Evolutionary conservation across 2,888 invertebrate genomes (phyloP), one percentile per base, ranked within the genome.

Genomic region (Halictus ligatus): DNA sequence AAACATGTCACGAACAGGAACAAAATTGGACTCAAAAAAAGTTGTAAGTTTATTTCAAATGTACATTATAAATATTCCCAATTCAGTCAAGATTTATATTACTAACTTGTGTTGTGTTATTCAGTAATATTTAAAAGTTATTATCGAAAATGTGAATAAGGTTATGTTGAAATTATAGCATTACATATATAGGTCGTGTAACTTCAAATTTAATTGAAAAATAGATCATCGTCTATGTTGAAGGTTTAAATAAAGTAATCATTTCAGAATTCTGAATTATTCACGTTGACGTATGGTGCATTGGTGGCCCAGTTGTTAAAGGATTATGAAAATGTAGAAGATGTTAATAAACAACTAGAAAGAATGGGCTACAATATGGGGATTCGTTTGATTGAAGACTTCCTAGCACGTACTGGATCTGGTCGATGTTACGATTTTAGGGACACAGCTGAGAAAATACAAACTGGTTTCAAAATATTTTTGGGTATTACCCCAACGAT

Each of bases 281-380:
- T 99, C 91, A 99, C 99, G 10, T 96, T 99, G 75, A 99, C 99
- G 0, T 99, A 99, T 95, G 99, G 99, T 69, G 98, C 99, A 5
- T 96, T 99, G 86, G 99, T 99, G 0, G 98, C 99, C 4, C 99
- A 99, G 96, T 97, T 99, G 96, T 96, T 99, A 35, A 98, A 99
- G 95, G 99, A 99, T 95, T 98, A 98, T 92, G 99, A 99, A 94
- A 99, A 98, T 95, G 97, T 98, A 8, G 99, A 99, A 64, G 99
- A 99, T 96, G 99, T 99, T 0, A 99, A 99, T 95, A 99, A 99
- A 93, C 99, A 99, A 94, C 95, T 99, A 84, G 99, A 99, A 93
- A 96, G 98, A 94, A 97, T 99, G 95, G 99, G 99, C 7, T 99
- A 99, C 95, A 99, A 99, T 94, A 99, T 99, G 97, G 99, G 99